Conservation (phyloP, 2,888 invertebrate species). For the Koerneria pararmatus region DNA sequence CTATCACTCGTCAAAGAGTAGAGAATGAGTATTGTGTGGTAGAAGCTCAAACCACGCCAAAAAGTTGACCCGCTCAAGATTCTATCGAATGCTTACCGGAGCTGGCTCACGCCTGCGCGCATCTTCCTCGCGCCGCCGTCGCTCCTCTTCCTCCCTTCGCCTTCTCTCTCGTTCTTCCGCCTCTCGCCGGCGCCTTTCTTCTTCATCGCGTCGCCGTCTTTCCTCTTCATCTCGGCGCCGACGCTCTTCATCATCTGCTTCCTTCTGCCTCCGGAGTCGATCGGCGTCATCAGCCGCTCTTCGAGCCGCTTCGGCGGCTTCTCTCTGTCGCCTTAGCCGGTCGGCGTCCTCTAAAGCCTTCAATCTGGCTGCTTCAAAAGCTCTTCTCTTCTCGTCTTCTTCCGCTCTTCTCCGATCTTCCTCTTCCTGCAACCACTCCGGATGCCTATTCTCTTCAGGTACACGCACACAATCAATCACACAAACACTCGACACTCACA, state of each 20-base stretch:
- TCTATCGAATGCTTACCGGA: slow-evolving; percentile 11
- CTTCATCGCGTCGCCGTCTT: slow-evolving; percentile 47
- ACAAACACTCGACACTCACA: no score
- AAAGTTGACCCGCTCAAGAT: background rate
- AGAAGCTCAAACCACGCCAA: background rate
- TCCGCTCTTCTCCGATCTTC: slow-evolving; percentile 56
- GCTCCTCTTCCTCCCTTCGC: slow-evolving; percentile 33
- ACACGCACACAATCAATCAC: no score
- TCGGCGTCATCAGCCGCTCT: slow-evolving; percentile 51
- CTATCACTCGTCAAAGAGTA: background rate
- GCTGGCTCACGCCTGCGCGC: slow-evolving; percentile 28
- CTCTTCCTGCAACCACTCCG: slow-evolving; percentile 58
- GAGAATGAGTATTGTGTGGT: no score
- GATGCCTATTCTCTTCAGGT: no score
- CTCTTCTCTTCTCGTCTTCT: slow-evolving; percentile 56
- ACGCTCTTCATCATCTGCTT: slow-evolving; percentile 49
- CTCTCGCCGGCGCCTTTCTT: slow-evolving; percentile 36
- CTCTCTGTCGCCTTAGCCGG: slow-evolving; percentile 52
- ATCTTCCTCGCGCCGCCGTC: slow-evolving; percentile 31
- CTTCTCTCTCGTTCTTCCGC: slow-evolving; percentile 33
- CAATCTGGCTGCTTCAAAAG: slow-evolving; percentile 58
- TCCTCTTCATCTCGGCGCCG: slow-evolving; percentile 54
- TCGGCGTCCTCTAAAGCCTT: slow-evolving; percentile 59
- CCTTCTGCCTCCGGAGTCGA: slow-evolving; percentile 40
- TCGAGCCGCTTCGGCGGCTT: slow-evolving; percentile 56